Evolutionary conservation across 2,113 vertebrate species (phyloP), one percentile per base, ranked within the genome.

Genomic region (Cromileptes altivelis): DNA sequence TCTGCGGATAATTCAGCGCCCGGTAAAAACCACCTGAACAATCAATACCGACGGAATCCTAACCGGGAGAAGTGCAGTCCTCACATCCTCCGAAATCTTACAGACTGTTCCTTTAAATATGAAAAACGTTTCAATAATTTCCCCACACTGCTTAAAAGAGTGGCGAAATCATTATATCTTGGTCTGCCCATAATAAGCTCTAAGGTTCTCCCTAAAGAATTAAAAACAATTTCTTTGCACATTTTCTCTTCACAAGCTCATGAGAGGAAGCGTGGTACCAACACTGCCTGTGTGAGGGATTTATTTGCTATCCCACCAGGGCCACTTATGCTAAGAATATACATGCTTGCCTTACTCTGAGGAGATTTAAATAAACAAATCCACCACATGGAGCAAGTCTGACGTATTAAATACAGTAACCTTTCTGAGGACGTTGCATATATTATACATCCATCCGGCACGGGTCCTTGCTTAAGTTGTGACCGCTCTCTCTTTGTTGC

Each of bases 261-360:
- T 25, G 23, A 23, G n/a, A 65, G 42, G 45, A 64, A 75, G 56
- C 13, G n/a, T 52, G 62, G 27, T 47, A 18, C 33, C 1, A 69
- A 85, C 82, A n/a, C 70, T 82, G 78, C 77, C 70, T 82, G 69
- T 11, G 25, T 80, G 56, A 85, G 55, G 84, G 87, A 88, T 89
- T 91, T 81, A 89, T 78, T 64, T 77, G 42, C 82, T 81, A 79
- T 87, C 88, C 85, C 75, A 81, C 60, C 72, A 89, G 37, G 78
- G 57, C 71, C 73, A 89, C 67, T 90, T 89, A 74, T 30, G 77
- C 85, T 78, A 80, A 89, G 85, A 88, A 87, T 80, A 86, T 78
- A 82, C 77, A 81, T 45, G 78, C 76, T 79, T 52, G 27, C 73
- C 30, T 85, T 76, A 52, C 84, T 84, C 70, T 77, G 40, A 80